Conservation (phyloP, 2,888 invertebrate species). For the Charanyca ferruginea region DNA sequence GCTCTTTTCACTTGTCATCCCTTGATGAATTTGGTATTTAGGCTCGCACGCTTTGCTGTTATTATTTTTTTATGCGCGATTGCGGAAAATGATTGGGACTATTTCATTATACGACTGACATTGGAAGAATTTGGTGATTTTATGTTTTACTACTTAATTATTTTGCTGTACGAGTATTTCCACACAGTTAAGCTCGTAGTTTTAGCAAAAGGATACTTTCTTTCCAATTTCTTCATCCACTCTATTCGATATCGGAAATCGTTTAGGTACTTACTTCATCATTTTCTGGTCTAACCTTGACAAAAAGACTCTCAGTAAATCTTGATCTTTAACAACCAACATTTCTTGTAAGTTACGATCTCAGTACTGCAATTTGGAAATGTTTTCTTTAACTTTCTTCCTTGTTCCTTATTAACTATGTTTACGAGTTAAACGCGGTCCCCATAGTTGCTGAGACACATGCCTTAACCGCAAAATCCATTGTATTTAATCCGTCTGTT, state of each 20-base stretch:
- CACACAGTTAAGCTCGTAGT: neutral
- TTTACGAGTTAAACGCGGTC: slow-evolving; percentile 35
- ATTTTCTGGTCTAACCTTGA: slow-evolving; percentile 11
- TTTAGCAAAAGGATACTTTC: neutral
- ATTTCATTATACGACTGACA: slow-evolving; percentile 29
- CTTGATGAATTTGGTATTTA: slow-evolving; percentile 90
- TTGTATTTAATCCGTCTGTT: slow-evolving; percentile 32
- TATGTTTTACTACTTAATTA: neutral
- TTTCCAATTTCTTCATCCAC: neutral
- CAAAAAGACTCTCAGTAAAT: neutral
- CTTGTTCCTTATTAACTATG: slow-evolving; percentile 22
- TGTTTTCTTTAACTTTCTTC: slow-evolving; percentile 13
- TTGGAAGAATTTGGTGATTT: slow-evolving; percentile 7
- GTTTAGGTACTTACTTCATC: slow-evolving; percentile 19
- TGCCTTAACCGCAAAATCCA: slow-evolving; percentile 45
- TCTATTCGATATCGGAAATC: slow-evolving; percentile 39
- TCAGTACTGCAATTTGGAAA: neutral
- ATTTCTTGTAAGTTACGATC: neutral
- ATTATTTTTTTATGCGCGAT: slow-evolving; percentile 70
- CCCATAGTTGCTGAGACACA: slow-evolving; percentile 48
- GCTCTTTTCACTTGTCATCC: slow-evolving; percentile 91
- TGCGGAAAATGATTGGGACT: slow-evolving; percentile 35
- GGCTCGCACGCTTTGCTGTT: slow-evolving; percentile 74
- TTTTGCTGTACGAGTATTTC: neutral
- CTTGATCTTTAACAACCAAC: slow-evolving; percentile 1